These are phyloP conservation scores for Canis aureus DNA, from an alignment of 2,113 vertebrate genomes.

Conservation along the genomic window DNA sequence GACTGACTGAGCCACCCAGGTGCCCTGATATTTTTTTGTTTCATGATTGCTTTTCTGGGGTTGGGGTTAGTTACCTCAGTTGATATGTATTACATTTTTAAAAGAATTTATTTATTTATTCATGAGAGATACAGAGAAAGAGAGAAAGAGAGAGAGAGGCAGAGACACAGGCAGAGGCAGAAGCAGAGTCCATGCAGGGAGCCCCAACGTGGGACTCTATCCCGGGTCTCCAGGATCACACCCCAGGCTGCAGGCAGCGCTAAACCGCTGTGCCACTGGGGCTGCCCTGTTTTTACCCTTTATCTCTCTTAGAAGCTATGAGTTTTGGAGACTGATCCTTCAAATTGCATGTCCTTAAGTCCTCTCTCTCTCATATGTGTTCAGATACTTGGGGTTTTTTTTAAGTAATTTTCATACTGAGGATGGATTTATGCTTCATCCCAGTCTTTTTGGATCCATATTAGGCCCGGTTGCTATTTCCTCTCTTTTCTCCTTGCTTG, in stretches of 20 bases:
- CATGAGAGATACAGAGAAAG: too few species aligned
- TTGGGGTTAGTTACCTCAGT: neutral
- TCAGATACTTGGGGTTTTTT: neutral
- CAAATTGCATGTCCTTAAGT: neutral
- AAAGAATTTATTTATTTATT: too few species aligned
- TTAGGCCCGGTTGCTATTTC: neutral
- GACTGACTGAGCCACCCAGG: neutral
- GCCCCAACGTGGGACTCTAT: too few species aligned
- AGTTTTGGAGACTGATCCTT: neutral
- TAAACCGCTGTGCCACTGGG: too few species aligned
- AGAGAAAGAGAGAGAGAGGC: too few species aligned
- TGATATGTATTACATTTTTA: neutral
- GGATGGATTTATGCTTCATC: neutral
- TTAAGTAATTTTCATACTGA: neutral
- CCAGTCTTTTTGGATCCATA: neutral
- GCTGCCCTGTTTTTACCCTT: neutral
- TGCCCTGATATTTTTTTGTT: neutral
- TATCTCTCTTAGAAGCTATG: neutral
- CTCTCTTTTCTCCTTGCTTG: neutral
- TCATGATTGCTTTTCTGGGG: slow-evolving; percentile 4
- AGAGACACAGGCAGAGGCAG: too few species aligned
- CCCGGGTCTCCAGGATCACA: too few species aligned
- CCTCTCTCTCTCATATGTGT: neutral
- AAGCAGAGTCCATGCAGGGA: too few species aligned
- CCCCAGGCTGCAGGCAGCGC: too few species aligned